phyloP scores from a whole-genome alignment of 1,140 invertebrate species.

The Pinna nobilis region DNA sequence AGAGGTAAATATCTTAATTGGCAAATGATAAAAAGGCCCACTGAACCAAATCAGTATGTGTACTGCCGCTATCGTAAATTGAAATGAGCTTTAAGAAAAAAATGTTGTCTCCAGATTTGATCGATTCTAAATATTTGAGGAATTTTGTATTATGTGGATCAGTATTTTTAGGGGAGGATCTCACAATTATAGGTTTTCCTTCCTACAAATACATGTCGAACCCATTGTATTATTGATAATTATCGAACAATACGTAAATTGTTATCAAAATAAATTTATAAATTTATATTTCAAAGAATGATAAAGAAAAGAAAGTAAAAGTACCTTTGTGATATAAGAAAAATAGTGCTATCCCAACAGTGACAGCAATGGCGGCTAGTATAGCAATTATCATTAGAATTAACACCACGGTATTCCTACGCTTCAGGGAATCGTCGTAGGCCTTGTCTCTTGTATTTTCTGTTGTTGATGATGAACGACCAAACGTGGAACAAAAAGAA shows the following conservation, averaged over 20 bases:
- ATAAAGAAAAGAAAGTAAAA: not conserved
- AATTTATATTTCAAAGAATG: not conserved
- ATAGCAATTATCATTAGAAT: slow-evolving; percentile 35
- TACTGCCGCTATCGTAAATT: no score
- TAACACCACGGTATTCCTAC: slow-evolving; percentile 24
- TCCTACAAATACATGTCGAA: no score
- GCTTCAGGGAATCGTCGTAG: slow-evolving; percentile 6
- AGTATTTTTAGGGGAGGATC: no score
- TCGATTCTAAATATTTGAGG: no score
- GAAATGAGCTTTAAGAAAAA: no score
- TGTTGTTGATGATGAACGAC: not conserved
- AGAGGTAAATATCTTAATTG: no score
- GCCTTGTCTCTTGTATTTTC: slow-evolving; percentile 4
- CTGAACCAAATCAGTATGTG: no score
- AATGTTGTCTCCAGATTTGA: no score
- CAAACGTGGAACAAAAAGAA: slow-evolving; percentile 12
- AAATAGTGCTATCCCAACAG: slow-evolving; percentile 27
- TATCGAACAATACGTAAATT: not conserved
- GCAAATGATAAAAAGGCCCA: no score
- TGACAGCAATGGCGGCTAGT: slow-evolving; percentile 29
- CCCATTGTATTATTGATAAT: not conserved
- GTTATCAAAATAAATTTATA: not conserved
- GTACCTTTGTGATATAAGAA: slow-evolving; percentile 34
- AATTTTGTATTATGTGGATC: no score
- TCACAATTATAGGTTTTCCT: no score